Conservation (phyloP, 2,888 invertebrate species). For the Zootermopsis nevadensis region DNA sequence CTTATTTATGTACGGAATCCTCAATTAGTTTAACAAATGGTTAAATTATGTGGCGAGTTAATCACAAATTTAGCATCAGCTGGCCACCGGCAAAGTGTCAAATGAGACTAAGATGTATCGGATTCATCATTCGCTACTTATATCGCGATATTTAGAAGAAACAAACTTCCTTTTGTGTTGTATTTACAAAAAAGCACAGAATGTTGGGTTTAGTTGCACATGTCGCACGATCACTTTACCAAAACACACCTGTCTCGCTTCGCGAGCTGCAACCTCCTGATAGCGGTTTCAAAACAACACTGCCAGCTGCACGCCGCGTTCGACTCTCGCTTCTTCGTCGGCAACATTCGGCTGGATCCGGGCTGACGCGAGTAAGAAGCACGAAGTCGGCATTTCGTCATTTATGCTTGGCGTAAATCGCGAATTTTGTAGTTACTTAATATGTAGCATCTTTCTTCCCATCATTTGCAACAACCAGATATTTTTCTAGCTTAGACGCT, state of each 20-base stretch:
- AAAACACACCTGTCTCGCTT: neutral
- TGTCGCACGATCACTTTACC: neutral
- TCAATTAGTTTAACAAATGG: neutral
- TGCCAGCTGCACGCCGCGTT: neutral
- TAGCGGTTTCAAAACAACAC: slow-evolving; percentile 16
- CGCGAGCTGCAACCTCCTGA: neutral
- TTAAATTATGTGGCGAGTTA: neutral
- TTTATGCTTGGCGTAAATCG: no score
- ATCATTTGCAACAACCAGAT: no score
- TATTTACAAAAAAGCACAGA: neutral
- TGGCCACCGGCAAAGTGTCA: neutral
- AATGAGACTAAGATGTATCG: neutral
- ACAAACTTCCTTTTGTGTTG: neutral
- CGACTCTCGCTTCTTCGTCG: neutral
- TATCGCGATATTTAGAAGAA: neutral
- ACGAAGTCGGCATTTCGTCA: no score
- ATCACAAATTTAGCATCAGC: neutral
- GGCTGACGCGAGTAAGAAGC: neutral
- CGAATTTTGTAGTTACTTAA: no score
- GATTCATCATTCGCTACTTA: neutral
- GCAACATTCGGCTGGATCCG: neutral
- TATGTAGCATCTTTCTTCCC: no score
- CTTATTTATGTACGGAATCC: neutral
- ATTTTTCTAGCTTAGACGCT: no score
- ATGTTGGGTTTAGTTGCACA: neutral